Percentiles rank a stretch among this genome's conserved stretches.
Evolutionary conservation across 2,797 vertebrate species (phyloP).

Genomic region (Sebastes taczanowskii): DNA sequence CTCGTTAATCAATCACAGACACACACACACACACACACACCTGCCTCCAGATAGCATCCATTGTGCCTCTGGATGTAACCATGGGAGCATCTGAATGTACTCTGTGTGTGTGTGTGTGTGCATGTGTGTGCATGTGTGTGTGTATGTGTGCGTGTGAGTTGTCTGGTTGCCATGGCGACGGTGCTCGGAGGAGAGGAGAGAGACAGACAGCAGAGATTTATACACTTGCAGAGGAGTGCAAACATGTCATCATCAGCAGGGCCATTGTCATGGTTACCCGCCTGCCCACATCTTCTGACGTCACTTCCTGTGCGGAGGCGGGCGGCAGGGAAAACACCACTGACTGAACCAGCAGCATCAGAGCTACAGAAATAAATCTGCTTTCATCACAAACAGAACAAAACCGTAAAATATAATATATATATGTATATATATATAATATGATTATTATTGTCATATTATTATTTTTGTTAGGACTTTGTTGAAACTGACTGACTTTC

Average conservation of each 20-base stretch:
- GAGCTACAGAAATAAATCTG: conserved; percentile 6
- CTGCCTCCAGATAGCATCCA: not conserved
- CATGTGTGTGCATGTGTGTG: not conserved
- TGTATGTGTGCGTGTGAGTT: not conserved
- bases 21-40: not conserved
- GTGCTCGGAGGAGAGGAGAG: conserved; percentile 15
- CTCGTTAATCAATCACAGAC: conserved; percentile 26
- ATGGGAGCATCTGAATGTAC: not conserved
- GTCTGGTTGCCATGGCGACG: conserved; percentile 24
- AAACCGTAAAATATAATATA: not conserved
- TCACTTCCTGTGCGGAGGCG: conserved; percentile 68
- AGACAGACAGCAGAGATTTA: conserved; percentile 23
- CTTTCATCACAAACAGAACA: not conserved
- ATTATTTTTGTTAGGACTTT: not conserved
- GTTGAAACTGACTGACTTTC: not conserved
- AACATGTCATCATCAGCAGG: conserved; percentile 63
- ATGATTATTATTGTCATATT: not conserved
- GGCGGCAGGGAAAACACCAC: conserved; percentile 57
- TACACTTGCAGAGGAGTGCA: conserved; percentile 26
- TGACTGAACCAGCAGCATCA: not conserved
- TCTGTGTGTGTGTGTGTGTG: not conserved
- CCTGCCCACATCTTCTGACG: conserved; percentile 55
- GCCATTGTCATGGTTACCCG: conserved; percentile 55
- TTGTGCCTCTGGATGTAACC: not conserved
- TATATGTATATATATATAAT: too few relatives aligned